phyloP scores from a whole-genome alignment of 1,140 invertebrate genomes.

The Melanaphis sacchari region DNA sequence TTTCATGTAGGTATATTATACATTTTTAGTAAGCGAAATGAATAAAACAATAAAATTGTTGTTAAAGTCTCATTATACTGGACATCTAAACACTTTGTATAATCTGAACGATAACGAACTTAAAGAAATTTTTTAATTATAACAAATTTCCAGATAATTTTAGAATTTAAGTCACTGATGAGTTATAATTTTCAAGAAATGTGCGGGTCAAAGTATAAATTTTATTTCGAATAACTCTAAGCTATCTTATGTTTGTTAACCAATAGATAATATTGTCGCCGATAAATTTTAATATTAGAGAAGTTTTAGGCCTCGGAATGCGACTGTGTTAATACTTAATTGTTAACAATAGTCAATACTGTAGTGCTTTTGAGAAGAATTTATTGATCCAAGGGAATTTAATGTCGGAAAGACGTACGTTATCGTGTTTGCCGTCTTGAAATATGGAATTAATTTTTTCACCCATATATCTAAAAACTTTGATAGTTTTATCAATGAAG shows the following conservation, averaged over 20 bases:
- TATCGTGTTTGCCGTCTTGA: background rate
- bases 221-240: background rate
- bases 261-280: background rate
- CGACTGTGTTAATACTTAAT: background rate
- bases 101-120: background rate
- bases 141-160: too few species aligned
- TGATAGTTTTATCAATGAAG: background rate
- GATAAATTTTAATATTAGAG: background rate
- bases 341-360: background rate
- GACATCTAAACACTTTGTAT: background rate
- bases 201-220: background rate
- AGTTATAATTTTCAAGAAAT: background rate
- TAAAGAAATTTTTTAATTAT: background rate
- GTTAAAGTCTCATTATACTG: background rate
- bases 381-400: background rate
- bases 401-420: background rate
- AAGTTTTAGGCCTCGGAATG: background rate
- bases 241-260: background rate
- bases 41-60: background rate
- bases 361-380: background rate
- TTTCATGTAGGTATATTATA: background rate
- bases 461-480: background rate
- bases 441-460: background rate
- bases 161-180: background rate
- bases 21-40: background rate